phyloP scores from a whole-genome alignment of 2,888 invertebrate genomes.

The Oasisia sp. region DNA sequence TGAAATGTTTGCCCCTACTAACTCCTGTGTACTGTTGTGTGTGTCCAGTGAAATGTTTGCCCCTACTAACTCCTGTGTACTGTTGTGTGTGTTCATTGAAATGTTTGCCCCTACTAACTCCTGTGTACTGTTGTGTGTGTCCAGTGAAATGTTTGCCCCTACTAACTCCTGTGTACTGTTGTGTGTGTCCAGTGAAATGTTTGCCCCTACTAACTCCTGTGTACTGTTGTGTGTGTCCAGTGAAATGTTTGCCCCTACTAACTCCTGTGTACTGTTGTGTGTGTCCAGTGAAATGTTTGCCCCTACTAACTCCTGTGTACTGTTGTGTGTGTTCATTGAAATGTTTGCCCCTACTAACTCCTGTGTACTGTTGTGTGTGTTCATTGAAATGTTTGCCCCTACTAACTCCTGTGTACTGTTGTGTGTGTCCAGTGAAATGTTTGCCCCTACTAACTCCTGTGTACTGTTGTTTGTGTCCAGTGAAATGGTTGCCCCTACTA shows the following conservation, averaged over 20 bases:
- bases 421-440: conserved; percentile 37
- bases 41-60: conserved; percentile 72
- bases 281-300: background rate
- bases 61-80: too few species aligned
- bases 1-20: background rate
- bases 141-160: too few species aligned
- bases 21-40: background rate
- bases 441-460: background rate
- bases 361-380: background rate
- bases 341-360: background rate
- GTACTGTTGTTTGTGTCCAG: conserved; percentile 32
- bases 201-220: too few species aligned
- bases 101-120: too few species aligned
- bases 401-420: background rate
- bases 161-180: too few species aligned
- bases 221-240: too few species aligned
- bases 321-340: conserved; percentile 59
- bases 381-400: background rate
- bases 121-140: too few species aligned
- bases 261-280: background rate
- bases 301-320: background rate
- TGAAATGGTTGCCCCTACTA: background rate
- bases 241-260: too few species aligned
- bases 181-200: too few species aligned
- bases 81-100: too few species aligned